Evolutionary conservation across 1,140 invertebrate species (phyloP).

Genomic region (Calliphora vicina): DNA sequence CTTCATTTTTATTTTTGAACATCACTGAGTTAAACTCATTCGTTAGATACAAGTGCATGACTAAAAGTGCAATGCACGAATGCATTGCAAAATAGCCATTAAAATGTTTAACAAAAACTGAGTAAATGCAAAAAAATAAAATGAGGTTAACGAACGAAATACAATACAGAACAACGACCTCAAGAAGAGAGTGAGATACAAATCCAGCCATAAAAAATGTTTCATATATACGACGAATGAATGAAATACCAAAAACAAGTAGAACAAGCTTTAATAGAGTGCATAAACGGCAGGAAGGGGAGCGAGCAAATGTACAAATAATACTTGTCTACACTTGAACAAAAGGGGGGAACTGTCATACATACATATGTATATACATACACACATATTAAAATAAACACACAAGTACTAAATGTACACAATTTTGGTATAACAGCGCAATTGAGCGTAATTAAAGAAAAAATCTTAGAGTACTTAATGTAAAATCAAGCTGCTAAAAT

Average conservation of each 20-base stretch:
- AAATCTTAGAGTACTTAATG: conserved; percentile 45
- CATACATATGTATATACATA: neutral
- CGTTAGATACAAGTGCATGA: neutral
- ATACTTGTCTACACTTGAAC: neutral
- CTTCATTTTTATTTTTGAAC: too few relatives aligned
- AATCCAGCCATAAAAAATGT: neutral
- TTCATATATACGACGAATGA: neutral
- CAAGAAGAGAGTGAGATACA: neutral
- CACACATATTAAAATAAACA: neutral
- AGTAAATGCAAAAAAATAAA: neutral
- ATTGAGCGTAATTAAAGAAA: conserved; percentile 25
- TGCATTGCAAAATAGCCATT: neutral
- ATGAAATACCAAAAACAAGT: neutral
- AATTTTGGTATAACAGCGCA: neutral
- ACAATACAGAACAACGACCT: conserved; percentile 12
- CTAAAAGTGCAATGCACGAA: neutral
- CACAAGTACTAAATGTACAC: neutral
- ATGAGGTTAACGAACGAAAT: neutral
- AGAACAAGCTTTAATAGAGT: neutral
- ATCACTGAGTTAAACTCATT: neutral
- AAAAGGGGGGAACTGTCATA: neutral
- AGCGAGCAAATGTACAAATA: neutral
- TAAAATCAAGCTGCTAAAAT: conserved; percentile 53
- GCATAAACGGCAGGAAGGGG: neutral
- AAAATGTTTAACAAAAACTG: neutral